These are phyloP conservation scores for Phyto melanocephala DNA, from an alignment of 2,888 invertebrate genomes.

Conservation along the genomic window DNA sequence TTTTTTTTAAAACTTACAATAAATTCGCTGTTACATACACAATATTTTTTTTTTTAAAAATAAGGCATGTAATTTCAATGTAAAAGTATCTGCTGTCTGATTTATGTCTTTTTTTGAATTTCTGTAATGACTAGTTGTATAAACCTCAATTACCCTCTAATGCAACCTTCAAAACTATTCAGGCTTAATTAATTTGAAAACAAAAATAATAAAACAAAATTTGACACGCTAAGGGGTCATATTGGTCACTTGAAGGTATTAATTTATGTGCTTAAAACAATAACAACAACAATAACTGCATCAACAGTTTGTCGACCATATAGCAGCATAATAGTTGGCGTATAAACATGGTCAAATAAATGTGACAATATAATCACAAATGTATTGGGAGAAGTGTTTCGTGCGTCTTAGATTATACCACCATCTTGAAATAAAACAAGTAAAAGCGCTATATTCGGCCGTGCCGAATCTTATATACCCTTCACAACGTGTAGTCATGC, in stretches of 20 bases:
- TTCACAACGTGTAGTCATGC: too few relatives aligned
- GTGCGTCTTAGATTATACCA: too few relatives aligned
- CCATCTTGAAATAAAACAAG: not conserved
- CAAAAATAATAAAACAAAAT: not conserved
- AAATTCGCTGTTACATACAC: too few relatives aligned
- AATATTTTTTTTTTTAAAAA: too few relatives aligned
- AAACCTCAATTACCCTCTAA: not conserved
- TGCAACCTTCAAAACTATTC: slow-evolving; percentile 51
- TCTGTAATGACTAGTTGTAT: not conserved
- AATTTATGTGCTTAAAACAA: slow-evolving; percentile 1
- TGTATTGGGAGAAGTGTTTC: slow-evolving; percentile 30
- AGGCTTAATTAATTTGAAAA: slow-evolving; percentile 35
- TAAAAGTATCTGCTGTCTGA: not conserved
- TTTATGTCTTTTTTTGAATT: not conserved
- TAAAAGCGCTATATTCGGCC: too few relatives aligned
- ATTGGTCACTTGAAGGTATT: slow-evolving; percentile 52
- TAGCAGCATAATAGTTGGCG: slow-evolving; percentile 9
- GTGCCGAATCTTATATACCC: too few relatives aligned
- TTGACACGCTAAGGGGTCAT: slow-evolving; percentile 60
- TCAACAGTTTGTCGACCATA: not conserved
- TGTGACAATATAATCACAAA: slow-evolving; percentile 58
- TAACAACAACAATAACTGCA: not conserved
- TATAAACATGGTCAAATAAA: slow-evolving; percentile 38
- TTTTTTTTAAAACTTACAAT: too few relatives aligned
- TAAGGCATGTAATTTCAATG: too few relatives aligned